A percentile compares a stretch with the other conserved stretches of the same genome.
Conservation (phyloP, 2,888 invertebrate species). For the Anticlea derivata region DNA sequence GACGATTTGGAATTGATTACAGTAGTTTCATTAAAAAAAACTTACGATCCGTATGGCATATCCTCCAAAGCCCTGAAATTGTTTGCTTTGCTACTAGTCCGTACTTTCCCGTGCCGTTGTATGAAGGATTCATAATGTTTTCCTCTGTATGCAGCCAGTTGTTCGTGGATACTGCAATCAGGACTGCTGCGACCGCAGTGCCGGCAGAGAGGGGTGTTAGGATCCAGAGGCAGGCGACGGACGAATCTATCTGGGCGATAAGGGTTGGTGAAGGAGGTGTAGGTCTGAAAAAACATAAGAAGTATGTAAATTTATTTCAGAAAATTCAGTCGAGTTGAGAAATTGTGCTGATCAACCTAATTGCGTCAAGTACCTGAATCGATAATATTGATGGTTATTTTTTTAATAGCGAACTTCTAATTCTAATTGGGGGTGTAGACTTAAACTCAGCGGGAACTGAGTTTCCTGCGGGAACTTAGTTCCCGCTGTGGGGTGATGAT, state of each 20-base stretch:
- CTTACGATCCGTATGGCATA: constrained; percentile 92
- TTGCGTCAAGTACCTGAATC: too few relatives aligned
- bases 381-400: too few relatives aligned
- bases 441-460: too few relatives aligned
- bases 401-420: too few relatives aligned
- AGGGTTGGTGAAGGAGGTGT: constrained; percentile 75
- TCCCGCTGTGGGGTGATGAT: too few relatives aligned
- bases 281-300: constrained; percentile 53
- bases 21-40: constrained; percentile 42
- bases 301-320: too few relatives aligned
- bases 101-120: constrained; percentile 90
- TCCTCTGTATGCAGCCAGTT: constrained; percentile 95
- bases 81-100: constrained; percentile 89
- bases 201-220: constrained; percentile 87
- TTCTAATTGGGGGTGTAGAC: too few relatives aligned
- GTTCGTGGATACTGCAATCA: constrained; percentile 89
- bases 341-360: too few relatives aligned
- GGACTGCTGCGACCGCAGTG: constrained; percentile 88
- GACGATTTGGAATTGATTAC: too few relatives aligned
- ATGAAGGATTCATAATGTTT: constrained; percentile 90
- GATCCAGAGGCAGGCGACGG: constrained; percentile 85
- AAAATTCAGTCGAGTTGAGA: too few relatives aligned
- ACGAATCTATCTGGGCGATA: constrained; percentile 82
- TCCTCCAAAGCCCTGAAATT: constrained; percentile 91
- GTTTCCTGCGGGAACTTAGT: too few relatives aligned